phyloP scores from a whole-genome alignment of 2,888 invertebrate genomes.

The Andrena fulva region DNA sequence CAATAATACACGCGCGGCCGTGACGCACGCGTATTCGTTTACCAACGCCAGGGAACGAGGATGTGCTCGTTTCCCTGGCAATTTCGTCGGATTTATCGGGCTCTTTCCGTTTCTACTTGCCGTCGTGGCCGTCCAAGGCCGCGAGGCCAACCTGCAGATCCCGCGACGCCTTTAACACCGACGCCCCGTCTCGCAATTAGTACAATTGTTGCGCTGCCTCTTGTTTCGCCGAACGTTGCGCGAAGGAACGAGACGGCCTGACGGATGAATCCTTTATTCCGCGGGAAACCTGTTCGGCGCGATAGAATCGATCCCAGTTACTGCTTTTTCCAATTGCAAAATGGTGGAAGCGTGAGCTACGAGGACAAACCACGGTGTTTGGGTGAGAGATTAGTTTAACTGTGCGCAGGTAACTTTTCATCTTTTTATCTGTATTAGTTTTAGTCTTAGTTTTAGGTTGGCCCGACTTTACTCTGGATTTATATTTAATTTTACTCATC shows the following conservation, averaged over 20 bases:
- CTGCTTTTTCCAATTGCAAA: too few species aligned
- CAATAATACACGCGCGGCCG: slow-evolving; percentile 17
- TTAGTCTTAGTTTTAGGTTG: too few species aligned
- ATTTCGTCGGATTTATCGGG: slow-evolving; percentile 32
- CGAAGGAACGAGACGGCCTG: neutral
- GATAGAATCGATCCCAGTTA: too few species aligned
- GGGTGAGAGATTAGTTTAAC: too few species aligned
- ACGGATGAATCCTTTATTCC: neutral
- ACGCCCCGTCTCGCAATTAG: slow-evolving; percentile 2
- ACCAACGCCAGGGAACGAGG: slow-evolving; percentile 11
- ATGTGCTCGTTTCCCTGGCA: slow-evolving; percentile 10
- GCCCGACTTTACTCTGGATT: too few species aligned
- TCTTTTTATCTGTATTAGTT: too few species aligned
- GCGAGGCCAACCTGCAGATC: neutral
- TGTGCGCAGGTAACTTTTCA: too few species aligned
- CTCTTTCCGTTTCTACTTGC: slow-evolving; percentile 18
- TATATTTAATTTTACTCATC: too few species aligned
- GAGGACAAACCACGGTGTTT: too few species aligned
- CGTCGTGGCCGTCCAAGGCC: slow-evolving; percentile 21
- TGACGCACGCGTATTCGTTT: slow-evolving; percentile 56
- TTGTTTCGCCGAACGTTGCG: neutral
- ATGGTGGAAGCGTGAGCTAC: too few species aligned
- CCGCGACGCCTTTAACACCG: neutral
- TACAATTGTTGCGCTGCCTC: neutral
- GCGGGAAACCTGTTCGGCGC: neutral